A percentile compares a stretch with the other conserved stretches of the same genome.
phyloP scores from a whole-genome alignment of 2,888 invertebrate species.

The Rugalucina vietnamica region DNA sequence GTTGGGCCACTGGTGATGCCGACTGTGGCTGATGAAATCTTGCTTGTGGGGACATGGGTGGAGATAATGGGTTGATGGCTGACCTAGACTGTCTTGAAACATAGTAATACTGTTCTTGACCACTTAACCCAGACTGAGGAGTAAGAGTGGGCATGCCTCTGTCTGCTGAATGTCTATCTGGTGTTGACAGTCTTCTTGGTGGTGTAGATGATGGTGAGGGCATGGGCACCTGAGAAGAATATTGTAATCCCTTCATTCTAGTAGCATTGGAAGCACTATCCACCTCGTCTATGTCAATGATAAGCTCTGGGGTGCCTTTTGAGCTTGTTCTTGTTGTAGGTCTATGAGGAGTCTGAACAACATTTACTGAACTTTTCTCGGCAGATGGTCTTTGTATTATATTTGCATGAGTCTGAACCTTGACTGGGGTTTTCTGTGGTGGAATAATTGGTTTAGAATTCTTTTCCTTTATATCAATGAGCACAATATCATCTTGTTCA shows the following conservation, averaged over 20 bases:
- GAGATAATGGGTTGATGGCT: not conserved
- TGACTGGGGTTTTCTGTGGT: not conserved
- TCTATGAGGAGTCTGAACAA: no score
- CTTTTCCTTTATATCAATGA: not conserved
- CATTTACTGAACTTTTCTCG: no score
- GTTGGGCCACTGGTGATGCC: not conserved
- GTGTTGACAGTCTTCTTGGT: not conserved
- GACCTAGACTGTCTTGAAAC: not conserved
- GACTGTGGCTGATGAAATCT: not conserved
- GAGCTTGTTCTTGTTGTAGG: not conserved
- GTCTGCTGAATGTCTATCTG: not conserved
- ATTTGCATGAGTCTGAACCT: not conserved
- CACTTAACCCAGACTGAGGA: not conserved
- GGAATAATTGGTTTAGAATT: not conserved
- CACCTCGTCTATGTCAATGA: not conserved
- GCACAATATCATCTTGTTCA: not conserved
- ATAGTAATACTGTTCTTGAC: not conserved
- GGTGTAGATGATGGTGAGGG: not conserved
- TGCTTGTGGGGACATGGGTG: not conserved
- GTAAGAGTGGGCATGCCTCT: not conserved
- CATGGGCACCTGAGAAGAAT: not conserved
- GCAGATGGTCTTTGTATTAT: no score
- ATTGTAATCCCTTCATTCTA: not conserved
- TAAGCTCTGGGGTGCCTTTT: not conserved
- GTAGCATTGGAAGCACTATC: not conserved